Evolutionary conservation across 2,888 invertebrate species (phyloP), one percentile per base, ranked within the genome.

Genomic region (Neoitamus cyanurus): DNA sequence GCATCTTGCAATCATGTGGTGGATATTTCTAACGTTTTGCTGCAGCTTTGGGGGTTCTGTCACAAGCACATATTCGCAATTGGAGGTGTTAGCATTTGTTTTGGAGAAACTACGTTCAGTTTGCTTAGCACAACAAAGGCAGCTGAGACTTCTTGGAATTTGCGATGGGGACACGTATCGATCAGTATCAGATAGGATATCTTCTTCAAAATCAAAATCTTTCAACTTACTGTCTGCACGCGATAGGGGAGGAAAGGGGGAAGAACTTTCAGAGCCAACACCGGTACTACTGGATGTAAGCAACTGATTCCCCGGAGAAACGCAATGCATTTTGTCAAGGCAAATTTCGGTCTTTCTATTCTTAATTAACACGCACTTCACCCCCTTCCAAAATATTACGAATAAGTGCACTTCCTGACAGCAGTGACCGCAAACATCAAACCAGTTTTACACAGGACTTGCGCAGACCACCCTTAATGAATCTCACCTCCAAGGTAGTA

Each of bases 51-150:
- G 89, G 30, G 91, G 90, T 85, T 91, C 90, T 5, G 91, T 88
- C 87, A 91, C 89, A 84, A 91, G 86, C 7, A 90, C 90, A 83
- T 90, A 91, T 85, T 90, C 90, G 90, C 90, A 90, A 85, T 90
- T 90, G 36, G 37, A 37, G 25, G 37, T 31, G 25, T 77, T 80
- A 36, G 13, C 68, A 72, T 73, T 80, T 31, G 68, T 34, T 30
- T 83, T 42, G 30, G 46, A 31, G 7, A 36, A 58, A 70, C 34
- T 83, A 31, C 48, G n/a, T 34, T 72, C 46, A 7, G 46, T 34
- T 58, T 75, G 87, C 84, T 90, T 90, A 85, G 93, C 93, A 90
- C 94, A 94, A 86, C 94, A 91, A 87, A 94, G 92, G 92, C 94
- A 94, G 88, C 93, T 93, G 84, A 94, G 89, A 87, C 93, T 93